Evolutionary conservation across 2,797 vertebrate species (phyloP), one percentile per base, ranked within the genome.

Genomic region (Poeciliopsis presidionis): DNA sequence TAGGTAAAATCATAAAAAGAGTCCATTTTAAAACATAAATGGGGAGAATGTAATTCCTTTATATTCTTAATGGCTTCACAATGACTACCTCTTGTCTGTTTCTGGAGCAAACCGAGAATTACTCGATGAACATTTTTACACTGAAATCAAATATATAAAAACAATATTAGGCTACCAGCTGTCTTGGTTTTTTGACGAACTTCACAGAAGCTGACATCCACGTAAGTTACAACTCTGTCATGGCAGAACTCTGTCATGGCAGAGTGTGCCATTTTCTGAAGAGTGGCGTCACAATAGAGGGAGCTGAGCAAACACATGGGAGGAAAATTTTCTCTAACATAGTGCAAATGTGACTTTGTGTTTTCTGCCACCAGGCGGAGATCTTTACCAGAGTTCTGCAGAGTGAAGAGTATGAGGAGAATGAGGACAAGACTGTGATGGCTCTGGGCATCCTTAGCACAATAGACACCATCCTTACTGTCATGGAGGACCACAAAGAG

Each of bases 381-480:
- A 99, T 99, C 93, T 99, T 99, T 92, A 97, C 95, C 76, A 97
- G 97, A 88, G 97, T 99, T 67, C 97, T 99, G 78, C 97, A 99
- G 88, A 99, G 97, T 81, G 98, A 99, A 63, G 98, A 98, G 81
- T 98, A 99, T 46, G 98, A 99, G 82, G 98, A 98, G 92, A 96
- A 97, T 1, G 98, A 99, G 81, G 98, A 99, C 91, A 99, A 99
- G 94, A 98, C 98, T 0, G 97, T 99, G 75, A 99, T 98, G 97
- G 98, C 98, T 8, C 97, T 99, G 90, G 98, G 97, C 16, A 96
- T 99, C 87, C 96, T 99, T 69, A 97, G 98, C 88, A 99, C 97
- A 73, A 99, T 99, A 18, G 97, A 99, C 86, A 99, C 98, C 75
- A 97, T 99, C 83, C 95, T 99, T 76, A 98, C 97, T 0, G 98